Evolutionary conservation across 2,888 invertebrate species (phyloP).

Genomic region (Formica aserva): DNA sequence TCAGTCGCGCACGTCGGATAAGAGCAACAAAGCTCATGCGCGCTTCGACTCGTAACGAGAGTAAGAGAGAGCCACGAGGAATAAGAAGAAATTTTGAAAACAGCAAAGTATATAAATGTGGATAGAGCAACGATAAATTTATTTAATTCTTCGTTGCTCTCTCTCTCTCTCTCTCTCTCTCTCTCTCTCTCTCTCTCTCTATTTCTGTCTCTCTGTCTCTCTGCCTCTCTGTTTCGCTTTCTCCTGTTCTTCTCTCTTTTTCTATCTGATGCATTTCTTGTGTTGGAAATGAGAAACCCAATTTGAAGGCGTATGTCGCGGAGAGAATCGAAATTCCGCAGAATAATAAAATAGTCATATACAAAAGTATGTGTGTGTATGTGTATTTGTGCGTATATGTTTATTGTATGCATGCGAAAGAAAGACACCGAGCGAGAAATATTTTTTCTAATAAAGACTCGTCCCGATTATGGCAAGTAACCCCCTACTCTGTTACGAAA

Average conservation of each 20-base stretch:
- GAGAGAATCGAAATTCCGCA: not conserved
- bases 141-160: conserved; percentile 22
- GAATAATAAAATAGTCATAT: conserved; percentile 21
- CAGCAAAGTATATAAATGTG: conserved; percentile 12
- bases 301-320: not conserved
- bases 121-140: conserved; percentile 25
- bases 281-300: not conserved
- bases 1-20: not conserved
- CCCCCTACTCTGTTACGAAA: conserved; percentile 81
- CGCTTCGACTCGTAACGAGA: conserved; percentile 39
- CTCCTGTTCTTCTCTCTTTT: not conserved
- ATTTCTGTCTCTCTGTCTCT: not conserved
- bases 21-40: conserved; percentile 7
- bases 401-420: conserved; percentile 15
- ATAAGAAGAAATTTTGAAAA: not conserved
- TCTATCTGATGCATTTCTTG: not conserved
- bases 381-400: not conserved
- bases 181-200: conserved; percentile 28
- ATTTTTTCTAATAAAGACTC: conserved; percentile 80
- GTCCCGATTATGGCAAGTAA: conserved; percentile 64
- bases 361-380: not conserved
- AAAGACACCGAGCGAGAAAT: conserved; percentile 69
- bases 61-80: conserved; percentile 16
- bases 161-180: conserved; percentile 3
- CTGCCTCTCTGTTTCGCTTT: not conserved